These are phyloP conservation scores for Macrocentrus cingulum DNA, from an alignment of 1,140 invertebrate genomes.

Conservation along the genomic window DNA sequence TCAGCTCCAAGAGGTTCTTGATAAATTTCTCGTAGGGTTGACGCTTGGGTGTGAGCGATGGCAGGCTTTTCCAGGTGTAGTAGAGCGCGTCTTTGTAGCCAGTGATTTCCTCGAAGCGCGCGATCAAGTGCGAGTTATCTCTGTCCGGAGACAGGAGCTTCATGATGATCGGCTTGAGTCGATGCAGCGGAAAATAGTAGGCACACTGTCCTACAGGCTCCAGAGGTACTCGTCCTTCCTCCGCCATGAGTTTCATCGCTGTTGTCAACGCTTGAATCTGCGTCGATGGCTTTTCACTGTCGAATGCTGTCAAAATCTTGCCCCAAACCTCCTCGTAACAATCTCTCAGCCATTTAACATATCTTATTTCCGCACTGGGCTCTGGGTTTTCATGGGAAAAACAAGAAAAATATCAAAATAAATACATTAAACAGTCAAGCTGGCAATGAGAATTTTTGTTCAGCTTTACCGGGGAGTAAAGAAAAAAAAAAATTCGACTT, in stretches of 20 bases:
- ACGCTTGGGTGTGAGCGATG: conserved; percentile 59
- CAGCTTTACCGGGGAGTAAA: too few relatives aligned
- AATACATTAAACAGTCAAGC: too few relatives aligned
- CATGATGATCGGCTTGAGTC: conserved; percentile 64
- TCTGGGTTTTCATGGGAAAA: too few relatives aligned
- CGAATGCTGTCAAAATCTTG: conserved; percentile 60
- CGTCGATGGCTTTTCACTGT: conserved; percentile 56
- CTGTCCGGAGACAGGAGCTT: conserved; percentile 61
- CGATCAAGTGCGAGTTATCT: conserved; percentile 59
- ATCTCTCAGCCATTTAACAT: conserved; percentile 63
- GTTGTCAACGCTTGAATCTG: conserved; percentile 68
- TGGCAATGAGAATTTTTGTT: too few relatives aligned
- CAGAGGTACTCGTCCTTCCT: conserved; percentile 67
- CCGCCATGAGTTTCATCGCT: conserved; percentile 66
- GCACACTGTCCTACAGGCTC: conserved; percentile 54
- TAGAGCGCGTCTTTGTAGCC: conserved; percentile 67
- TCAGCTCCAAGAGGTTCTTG: conserved; percentile 69
- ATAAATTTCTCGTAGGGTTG: conserved; percentile 67
- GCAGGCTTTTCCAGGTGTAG: conserved; percentile 62
- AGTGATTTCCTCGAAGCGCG: conserved; percentile 66
- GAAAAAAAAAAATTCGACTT: too few relatives aligned
- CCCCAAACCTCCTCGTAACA: conserved; percentile 65
- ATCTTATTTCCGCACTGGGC: conserved; percentile 62
- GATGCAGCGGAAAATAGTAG: conserved; percentile 64
- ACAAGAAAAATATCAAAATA: too few relatives aligned